These are phyloP conservation scores for Naja naja DNA, from an alignment of 2,113 vertebrate species.

Conservation along the genomic window DNA sequence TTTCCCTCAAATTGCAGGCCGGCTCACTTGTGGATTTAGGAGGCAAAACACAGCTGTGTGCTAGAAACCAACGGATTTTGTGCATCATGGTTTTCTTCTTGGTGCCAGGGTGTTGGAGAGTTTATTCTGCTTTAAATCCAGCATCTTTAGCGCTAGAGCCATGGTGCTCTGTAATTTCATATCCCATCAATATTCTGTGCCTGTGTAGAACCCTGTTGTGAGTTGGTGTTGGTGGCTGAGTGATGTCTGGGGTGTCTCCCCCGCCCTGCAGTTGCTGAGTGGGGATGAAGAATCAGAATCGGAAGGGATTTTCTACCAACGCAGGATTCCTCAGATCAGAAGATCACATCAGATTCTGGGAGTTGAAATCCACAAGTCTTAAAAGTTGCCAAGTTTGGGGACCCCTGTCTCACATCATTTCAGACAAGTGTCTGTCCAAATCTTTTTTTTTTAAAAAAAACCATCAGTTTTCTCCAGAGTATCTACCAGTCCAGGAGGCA, in stretches of 20 bases:
- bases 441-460: neutral
- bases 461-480: neutral
- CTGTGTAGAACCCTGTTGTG: neutral
- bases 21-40: neutral
- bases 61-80: neutral
- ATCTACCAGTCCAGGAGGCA: neutral
- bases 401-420: neutral
- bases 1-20: neutral
- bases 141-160: neutral
- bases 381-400: no score
- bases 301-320: neutral
- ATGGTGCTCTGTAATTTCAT: neutral
- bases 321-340: neutral
- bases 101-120: neutral
- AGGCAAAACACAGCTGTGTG: neutral
- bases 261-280: no score
- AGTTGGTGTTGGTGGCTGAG: neutral
- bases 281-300: neutral
- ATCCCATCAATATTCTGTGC: neutral
- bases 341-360: no score
- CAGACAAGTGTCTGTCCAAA: neutral
- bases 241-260: neutral
- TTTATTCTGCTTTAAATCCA: neutral
- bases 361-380: no score
- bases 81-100: neutral